A percentile compares a stretch with the other conserved stretches of the same genome.
phyloP scores from a whole-genome alignment of 2,797 vertebrate species.

The Channa striata region DNA sequence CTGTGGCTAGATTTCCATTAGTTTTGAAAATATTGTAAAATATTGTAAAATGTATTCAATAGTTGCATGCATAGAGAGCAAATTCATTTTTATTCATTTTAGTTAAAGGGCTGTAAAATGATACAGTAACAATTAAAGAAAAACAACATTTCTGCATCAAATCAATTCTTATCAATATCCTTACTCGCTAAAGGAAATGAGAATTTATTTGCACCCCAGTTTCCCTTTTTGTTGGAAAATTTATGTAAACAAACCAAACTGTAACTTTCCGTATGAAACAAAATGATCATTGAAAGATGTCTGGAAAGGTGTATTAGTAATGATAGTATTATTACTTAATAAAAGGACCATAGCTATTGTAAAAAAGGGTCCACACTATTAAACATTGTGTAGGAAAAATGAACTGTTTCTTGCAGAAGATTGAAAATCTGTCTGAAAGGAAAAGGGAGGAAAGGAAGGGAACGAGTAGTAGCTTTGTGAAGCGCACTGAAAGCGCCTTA shows the following conservation, averaged over 20 bases:
- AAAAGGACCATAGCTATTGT: constrained; percentile 34
- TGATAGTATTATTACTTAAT: constrained; percentile 9
- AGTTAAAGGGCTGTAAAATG: background rate
- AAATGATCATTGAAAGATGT: constrained; percentile 12
- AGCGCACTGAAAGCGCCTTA: background rate
- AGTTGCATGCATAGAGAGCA: background rate
- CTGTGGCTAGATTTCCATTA: too few species aligned
- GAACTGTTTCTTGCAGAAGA: accelerated
- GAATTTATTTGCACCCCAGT: constrained; percentile 17
- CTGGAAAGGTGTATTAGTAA: constrained; percentile 12
- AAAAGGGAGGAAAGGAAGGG: background rate
- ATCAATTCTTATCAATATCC: constrained; percentile 3
- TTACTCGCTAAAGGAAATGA: constrained; percentile 2
- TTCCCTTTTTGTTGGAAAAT: constrained; percentile 16
- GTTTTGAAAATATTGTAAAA: too few species aligned
- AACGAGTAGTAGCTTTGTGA: background rate
- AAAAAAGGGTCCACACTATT: background rate
- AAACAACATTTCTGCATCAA: constrained; percentile 14
- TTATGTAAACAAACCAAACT: constrained; percentile 2
- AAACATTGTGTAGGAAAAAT: constrained; percentile 15
- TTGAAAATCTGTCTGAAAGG: too few species aligned
- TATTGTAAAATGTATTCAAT: background rate
- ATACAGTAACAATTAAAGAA: constrained; percentile 9
- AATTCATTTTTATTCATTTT: background rate
- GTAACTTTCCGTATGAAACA: too few species aligned